Base-by-base conservation (phyloP, 2,797 vertebrate genomes). In the Parauchenoglanis ngamensis region DNA sequence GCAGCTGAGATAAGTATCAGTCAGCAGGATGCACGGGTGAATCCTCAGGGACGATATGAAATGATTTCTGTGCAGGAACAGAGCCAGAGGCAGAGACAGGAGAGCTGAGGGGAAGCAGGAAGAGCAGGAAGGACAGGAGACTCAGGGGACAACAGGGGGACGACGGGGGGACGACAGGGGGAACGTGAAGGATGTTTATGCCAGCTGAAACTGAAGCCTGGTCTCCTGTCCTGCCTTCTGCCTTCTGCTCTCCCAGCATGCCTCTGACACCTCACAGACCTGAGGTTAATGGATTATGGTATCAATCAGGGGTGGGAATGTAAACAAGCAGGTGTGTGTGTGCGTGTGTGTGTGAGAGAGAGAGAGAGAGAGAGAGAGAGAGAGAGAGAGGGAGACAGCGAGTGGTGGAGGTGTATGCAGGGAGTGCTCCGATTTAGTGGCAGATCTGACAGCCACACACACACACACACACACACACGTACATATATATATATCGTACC, bases 241-340 rank as follows among this genome's bases (percentile, higher is more conserved):
- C 57, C 77, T 65, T 80, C 77, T 61, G 61, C 49, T 65, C n/a
- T 86, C 81, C 44, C 79, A 52, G 61, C 79, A 56, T 87, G 78
- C 52, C 23, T 85, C 52, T 79, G 79, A 79, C 80, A 83, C 78
- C 78, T 83, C 72, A 84, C 54, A 52, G 70, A 56, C 57, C 72
- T 10, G 31, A 86, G 80, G 86, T 89, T 88, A 89, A 89, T 86
- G 65, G 68, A 63, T 87, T 87, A 83, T 79, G 49, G 82, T 81
- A 87, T 87, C 78, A 87, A 86, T 86, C 84, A 87, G 79, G 82
- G 73, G 44, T 88, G 86, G 78, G 82, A 73, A 85, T 86, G 79
- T 89, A 82, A 72, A 59, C 72, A 85, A 49, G 63, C 84, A 83
- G 83, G 40, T 85, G 67, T 54, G 35, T 40, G 28, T 79, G 78